Percentiles rank a stretch among this genome's conserved stretches.
These are phyloP conservation scores for Montipora cactus DNA, from an alignment of 64 coral and sea anemone species.

Conservation along the genomic window DNA sequence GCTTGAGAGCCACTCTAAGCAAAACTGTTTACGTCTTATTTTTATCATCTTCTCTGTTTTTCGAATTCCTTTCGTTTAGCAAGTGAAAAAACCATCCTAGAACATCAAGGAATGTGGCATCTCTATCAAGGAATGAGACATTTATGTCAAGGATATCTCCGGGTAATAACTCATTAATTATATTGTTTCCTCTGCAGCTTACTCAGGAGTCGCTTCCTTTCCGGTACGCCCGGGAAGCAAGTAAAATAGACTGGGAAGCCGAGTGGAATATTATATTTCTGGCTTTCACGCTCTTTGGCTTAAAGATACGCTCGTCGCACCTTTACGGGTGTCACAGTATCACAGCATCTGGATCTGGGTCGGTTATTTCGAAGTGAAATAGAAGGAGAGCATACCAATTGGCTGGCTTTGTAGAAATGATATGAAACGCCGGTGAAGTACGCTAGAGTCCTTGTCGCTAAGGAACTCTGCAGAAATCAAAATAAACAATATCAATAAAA, in stretches of 20 bases:
- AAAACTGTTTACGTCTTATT: too few species aligned
- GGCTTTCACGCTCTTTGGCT: not conserved
- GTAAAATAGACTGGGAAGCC: not conserved
- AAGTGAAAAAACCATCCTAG: conserved; percentile 96
- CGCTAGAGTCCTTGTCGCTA: too few species aligned
- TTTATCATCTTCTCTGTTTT: too few species aligned
- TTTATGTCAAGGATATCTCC: conserved; percentile 93
- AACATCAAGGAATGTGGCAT: conserved; percentile 95
- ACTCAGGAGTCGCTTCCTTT: not conserved
- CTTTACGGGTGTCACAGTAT: too few species aligned
- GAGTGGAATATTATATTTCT: not conserved
- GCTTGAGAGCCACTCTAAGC: too few species aligned
- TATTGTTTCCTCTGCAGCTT: not conserved
- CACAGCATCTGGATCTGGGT: too few species aligned
- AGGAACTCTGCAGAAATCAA: too few species aligned
- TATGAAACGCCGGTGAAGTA: too few species aligned
- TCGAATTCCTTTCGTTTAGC: conserved; percentile 43
- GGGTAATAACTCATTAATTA: conserved; percentile 38
- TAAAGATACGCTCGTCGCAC: not conserved
- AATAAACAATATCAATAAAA: too few species aligned
- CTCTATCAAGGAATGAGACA: conserved; percentile 97
- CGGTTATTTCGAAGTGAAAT: too few species aligned
- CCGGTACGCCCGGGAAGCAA: not conserved
- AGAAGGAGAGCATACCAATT: too few species aligned
- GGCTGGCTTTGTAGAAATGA: too few species aligned